Evolutionary conservation across 2,113 vertebrate species (phyloP).

Genomic region (Podilymbus podiceps): DNA sequence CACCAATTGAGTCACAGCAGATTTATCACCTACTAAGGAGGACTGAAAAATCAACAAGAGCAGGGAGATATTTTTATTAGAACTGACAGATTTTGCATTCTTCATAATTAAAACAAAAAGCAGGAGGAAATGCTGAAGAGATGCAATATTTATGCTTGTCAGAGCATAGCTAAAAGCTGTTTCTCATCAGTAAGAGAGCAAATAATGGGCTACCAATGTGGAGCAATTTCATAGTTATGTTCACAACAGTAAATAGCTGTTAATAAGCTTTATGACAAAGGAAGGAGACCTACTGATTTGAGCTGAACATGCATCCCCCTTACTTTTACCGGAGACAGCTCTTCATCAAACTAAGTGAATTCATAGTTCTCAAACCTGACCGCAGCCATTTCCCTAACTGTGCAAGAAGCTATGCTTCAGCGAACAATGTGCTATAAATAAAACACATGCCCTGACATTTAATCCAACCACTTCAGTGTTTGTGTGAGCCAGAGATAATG

Average conservation of each 20-base stretch:
- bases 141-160: not conserved
- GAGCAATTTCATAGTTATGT: not conserved
- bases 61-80: not conserved
- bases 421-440: not conserved
- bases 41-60: not conserved
- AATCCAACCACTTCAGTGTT: not conserved
- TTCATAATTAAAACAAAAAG: not conserved
- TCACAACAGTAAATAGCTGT: not conserved
- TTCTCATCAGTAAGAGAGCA: not conserved
- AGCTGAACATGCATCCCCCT: not conserved
- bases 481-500: not conserved
- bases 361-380: not conserved
- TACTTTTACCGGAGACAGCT: not conserved
- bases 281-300: not conserved
- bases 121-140: not conserved
- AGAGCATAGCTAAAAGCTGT: not conserved
- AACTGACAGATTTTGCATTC: not conserved
- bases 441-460: not conserved
- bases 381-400: not conserved
- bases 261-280: not conserved
- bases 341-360: not conserved
- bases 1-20: not conserved
- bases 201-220: accelerated
- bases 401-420: not conserved
- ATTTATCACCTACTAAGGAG: not conserved